A percentile compares a stretch with the other conserved stretches of the same genome.
phyloP scores from a whole-genome alignment of 2,797 vertebrate species.

The Sarcophilus harrisii region DNA sequence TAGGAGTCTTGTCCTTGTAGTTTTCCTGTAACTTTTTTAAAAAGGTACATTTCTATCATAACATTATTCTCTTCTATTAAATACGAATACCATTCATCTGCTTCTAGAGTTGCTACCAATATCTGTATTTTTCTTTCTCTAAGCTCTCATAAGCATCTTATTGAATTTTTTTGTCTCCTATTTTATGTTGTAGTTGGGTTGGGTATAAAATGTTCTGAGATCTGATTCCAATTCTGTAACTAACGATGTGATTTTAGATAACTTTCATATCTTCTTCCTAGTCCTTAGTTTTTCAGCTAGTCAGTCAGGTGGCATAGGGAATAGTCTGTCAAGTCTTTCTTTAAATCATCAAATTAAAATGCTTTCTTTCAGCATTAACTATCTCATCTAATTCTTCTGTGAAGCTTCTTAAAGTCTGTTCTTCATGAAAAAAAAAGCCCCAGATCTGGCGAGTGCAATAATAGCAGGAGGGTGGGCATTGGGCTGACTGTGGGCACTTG shows the following conservation, averaged over 20 bases:
- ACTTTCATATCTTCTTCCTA: neutral
- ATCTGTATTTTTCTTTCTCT: constrained; percentile 24
- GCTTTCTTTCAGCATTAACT: too few relatives aligned
- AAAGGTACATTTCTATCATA: neutral
- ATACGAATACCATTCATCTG: constrained; percentile 38
- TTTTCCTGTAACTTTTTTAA: constrained; percentile 44
- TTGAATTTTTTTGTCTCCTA: neutral
- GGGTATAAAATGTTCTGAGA: neutral
- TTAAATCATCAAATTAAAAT: too few relatives aligned
- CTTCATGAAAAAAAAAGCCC: too few relatives aligned
- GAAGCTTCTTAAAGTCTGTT: too few relatives aligned
- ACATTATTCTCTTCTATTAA: constrained; percentile 1
- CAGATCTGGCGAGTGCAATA: too few relatives aligned
- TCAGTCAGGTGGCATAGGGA: neutral
- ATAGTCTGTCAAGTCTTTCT: too few relatives aligned
- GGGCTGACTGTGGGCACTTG: too few relatives aligned
- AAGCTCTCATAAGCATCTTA: neutral
- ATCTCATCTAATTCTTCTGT: too few relatives aligned
- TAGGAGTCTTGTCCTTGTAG: neutral
- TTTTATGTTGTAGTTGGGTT: neutral
- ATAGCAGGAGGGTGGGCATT: too few relatives aligned
- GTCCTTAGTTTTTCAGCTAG: neutral
- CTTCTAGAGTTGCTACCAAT: constrained; percentile 29
- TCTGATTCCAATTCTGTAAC: neutral
- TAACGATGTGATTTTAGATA: neutral